phyloP scores from a whole-genome alignment of 2,797 vertebrate species.

The Spondyliosoma cantharus region DNA sequence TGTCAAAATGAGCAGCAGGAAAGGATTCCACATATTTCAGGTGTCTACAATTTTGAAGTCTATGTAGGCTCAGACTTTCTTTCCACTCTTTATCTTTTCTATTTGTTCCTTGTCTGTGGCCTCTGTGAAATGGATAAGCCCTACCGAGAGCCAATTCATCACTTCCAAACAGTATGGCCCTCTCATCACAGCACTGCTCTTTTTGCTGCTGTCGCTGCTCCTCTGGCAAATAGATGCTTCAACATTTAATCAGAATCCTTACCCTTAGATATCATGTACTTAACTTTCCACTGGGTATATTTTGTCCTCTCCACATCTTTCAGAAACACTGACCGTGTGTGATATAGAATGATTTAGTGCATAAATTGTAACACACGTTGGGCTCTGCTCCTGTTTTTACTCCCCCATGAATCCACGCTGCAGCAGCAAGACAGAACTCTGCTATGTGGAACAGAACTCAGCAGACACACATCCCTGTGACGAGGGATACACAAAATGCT shows the following conservation, averaged over 20 bases:
- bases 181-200: conserved; percentile 8
- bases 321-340: background rate
- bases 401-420: conserved; percentile 14
- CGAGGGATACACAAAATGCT: background rate
- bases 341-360: background rate
- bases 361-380: background rate
- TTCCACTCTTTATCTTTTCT: conserved; percentile 36
- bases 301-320: background rate
- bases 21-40: conserved; percentile 3
- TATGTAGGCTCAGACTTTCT: background rate
- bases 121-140: conserved; percentile 39
- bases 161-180: conserved; percentile 7
- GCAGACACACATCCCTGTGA: background rate
- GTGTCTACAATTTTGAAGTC: background rate
- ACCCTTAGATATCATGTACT: background rate
- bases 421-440: background rate
- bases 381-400: background rate
- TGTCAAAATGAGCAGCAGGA: background rate
- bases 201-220: conserved; percentile 7
- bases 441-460: conserved; percentile 31
- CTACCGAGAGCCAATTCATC: conserved; percentile 22
- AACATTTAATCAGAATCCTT: background rate
- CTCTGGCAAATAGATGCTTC: background rate
- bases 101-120: conserved; percentile 40
- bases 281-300: background rate